These are phyloP conservation scores for Drosophila borealis DNA, from an alignment of 2,888 invertebrate species.

Conservation along the genomic window DNA sequence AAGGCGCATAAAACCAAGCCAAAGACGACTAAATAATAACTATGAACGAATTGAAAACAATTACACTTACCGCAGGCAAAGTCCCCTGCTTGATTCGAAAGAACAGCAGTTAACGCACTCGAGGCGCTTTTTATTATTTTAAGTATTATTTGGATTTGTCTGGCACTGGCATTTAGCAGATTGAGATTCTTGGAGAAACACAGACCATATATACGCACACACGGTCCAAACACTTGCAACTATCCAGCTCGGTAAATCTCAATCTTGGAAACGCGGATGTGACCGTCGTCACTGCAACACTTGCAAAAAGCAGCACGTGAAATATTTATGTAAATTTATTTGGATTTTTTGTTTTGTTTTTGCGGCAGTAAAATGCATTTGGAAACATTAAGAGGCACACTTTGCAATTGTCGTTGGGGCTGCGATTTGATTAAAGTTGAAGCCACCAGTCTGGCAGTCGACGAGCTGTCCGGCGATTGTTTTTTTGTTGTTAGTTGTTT, in stretches of 20 bases:
- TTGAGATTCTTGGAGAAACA: slow-evolving; percentile 24
- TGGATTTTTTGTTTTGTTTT: slow-evolving; percentile 57
- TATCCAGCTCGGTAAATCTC: slow-evolving; percentile 55
- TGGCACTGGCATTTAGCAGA: slow-evolving; percentile 36
- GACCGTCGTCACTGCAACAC: slow-evolving; percentile 56
- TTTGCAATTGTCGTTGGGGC: slow-evolving; percentile 77
- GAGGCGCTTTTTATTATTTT: slow-evolving; percentile 15
- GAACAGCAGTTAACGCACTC: slow-evolving; percentile 42
- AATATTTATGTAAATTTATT: slow-evolving; percentile 80
- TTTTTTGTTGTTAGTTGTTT: slow-evolving; percentile 34
- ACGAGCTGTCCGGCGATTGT: slow-evolving; percentile 69
- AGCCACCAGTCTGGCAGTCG: slow-evolving; percentile 52
- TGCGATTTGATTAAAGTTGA: slow-evolving; percentile 73
- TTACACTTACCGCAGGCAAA: slow-evolving; percentile 44
- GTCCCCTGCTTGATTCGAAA: slow-evolving; percentile 27
- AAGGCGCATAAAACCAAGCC: slow-evolving; percentile 55
- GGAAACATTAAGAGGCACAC: slow-evolving; percentile 79
- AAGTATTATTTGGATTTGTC: slow-evolving; percentile 39
- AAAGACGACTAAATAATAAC: slow-evolving; percentile 46
- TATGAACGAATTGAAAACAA: slow-evolving; percentile 39
- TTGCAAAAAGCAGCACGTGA: slow-evolving; percentile 71
- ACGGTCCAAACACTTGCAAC: slow-evolving; percentile 43
- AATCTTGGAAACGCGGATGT: slow-evolving; percentile 71
- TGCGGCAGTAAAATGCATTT: slow-evolving; percentile 69
- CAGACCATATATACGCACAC: slow-evolving; percentile 8